These are phyloP conservation scores for Urocitellus parryii DNA, from an alignment of 2,113 vertebrate genomes.

Conservation along the genomic window DNA sequence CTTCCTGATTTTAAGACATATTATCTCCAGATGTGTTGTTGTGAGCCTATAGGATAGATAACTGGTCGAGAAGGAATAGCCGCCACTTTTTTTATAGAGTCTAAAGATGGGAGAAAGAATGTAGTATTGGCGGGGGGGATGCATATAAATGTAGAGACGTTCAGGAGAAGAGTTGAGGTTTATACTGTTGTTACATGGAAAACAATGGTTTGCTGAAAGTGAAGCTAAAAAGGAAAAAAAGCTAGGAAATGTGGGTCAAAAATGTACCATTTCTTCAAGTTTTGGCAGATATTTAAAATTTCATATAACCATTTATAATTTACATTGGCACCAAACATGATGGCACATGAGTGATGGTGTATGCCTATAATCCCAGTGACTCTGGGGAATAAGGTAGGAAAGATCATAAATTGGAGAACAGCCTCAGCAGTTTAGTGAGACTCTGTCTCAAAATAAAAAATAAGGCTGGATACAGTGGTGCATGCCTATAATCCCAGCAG, in stretches of 20 bases:
- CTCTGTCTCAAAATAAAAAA: too few species aligned
- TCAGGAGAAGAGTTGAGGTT: not conserved
- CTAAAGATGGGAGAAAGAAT: not conserved
- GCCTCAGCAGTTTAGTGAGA: too few species aligned
- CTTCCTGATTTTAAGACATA: not conserved
- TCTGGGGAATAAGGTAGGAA: too few species aligned
- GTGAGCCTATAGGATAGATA: not conserved
- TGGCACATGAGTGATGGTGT: too few species aligned
- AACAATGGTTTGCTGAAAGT: constrained; percentile 14
- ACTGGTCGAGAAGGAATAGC: not conserved
- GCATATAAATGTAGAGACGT: not conserved
- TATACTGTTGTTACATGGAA: too few species aligned
- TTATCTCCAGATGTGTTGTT: not conserved
- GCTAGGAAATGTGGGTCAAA: not conserved
- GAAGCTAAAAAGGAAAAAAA: not conserved
- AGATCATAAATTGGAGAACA: too few species aligned
- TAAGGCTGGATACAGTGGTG: too few species aligned
- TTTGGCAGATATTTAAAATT: constrained; percentile 40
- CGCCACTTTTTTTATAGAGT: not conserved
- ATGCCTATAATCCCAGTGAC: too few species aligned
- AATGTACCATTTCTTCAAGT: not conserved
- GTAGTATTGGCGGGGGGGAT: not conserved
- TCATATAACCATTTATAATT: constrained; percentile 14
- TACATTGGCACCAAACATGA: not conserved
- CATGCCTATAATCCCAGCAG: too few species aligned